Percentiles rank a stretch among this genome's conserved stretches.
Conservation (phyloP, 2,113 vertebrate species). For the Megalops atlanticus region DNA sequence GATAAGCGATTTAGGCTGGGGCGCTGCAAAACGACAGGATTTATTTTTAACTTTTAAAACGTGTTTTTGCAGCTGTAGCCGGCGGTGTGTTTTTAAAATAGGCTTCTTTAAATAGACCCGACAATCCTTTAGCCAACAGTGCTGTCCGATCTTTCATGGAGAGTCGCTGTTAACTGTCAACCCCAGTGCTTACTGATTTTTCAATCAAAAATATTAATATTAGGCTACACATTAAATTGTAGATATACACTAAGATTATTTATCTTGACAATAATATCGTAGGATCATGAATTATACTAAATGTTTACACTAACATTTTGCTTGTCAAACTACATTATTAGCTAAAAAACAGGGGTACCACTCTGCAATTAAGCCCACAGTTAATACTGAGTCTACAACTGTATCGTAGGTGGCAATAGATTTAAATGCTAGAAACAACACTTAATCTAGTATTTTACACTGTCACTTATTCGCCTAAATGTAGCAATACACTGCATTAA, state of each 20-base stretch:
- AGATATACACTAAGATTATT: neutral
- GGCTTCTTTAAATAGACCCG: neutral
- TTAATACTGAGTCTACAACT: too few species aligned
- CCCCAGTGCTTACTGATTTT: neutral
- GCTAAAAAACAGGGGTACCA: too few species aligned
- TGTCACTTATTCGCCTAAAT: neutral
- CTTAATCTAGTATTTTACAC: too few species aligned
- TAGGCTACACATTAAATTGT: neutral
- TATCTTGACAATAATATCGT: neutral
- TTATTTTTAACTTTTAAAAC: conserved; percentile 13
- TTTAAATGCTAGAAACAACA: too few species aligned
- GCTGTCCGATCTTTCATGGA: neutral
- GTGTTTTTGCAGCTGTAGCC: conserved; percentile 7
- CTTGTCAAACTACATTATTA: too few species aligned
- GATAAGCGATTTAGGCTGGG: neutral
- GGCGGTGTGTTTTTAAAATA: conserved; percentile 5
- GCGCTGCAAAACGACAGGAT: neutral
- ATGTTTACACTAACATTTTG: neutral
- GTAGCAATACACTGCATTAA: neutral
- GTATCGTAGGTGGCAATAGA: too few species aligned
- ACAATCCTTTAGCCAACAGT: neutral
- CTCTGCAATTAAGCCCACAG: too few species aligned
- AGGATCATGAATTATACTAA: neutral
- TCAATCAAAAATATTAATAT: neutral
- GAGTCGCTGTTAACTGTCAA: neutral